Conservation (phyloP, 2,797 vertebrate species). For the Sebastes itinus region DNA sequence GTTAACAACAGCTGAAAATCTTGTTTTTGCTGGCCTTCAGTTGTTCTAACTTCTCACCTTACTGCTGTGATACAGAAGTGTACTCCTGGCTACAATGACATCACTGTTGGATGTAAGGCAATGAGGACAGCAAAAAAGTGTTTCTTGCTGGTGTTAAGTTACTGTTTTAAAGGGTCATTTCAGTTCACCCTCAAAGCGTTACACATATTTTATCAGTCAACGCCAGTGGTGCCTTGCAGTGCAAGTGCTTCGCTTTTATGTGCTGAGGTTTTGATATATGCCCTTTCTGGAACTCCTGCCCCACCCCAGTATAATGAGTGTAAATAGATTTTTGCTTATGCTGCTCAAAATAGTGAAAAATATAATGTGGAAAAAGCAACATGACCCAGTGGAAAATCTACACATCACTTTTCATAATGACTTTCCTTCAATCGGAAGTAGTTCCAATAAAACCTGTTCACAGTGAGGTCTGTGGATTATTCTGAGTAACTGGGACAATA, state of each 20-base stretch:
- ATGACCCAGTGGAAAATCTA: background rate
- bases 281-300: background rate
- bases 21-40: background rate
- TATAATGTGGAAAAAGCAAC: background rate
- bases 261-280: background rate
- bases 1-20: background rate
- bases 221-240: background rate
- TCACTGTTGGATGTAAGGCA: background rate
- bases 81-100: background rate
- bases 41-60: background rate
- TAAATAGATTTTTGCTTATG: background rate
- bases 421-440: background rate
- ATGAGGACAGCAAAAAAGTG: background rate
- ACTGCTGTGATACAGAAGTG: background rate
- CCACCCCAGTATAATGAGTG: background rate
- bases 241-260: background rate
- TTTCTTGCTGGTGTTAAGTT: background rate
- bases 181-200: background rate
- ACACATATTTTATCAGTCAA: background rate
- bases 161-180: background rate
- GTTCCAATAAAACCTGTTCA: background rate
- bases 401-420: background rate
- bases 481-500: background rate
- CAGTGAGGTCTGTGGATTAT: background rate
- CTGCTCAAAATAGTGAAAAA: background rate